Base-by-base conservation (phyloP, 37 sponge, comb jelly and placozoan species). In the Beroe forskalii region DNA sequence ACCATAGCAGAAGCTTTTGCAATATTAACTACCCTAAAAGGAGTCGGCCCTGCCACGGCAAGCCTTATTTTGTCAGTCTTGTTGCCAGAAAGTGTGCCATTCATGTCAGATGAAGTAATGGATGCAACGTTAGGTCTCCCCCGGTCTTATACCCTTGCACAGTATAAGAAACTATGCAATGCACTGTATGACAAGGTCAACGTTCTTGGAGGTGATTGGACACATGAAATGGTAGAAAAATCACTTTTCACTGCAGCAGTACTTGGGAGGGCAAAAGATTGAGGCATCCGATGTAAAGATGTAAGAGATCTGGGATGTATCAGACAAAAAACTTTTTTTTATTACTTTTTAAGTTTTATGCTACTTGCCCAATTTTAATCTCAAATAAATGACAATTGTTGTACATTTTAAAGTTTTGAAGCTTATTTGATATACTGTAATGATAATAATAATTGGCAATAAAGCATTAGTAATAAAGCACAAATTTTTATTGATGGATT, bases 71-170 rank as follows among this genome's bases (percentile, higher is more conserved):
- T 80, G 19, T 80, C 86, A 23, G 31, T 80, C n/a, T 6, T 44
- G 24, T 23, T n/a, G 25, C 86, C 86, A 17, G 27, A 41, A n/a
- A 4, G 42, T 27, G 86, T 80, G 31, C 86, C 86, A 23, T 80
- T 80, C 40, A 80, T 80, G 86, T 80, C 86, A 23, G 86, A 80
- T 44, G 86, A 80, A 43, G 86, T 48, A 33, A 80, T 80, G 86
- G 86, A 80, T 43, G 86, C 86, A 38, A 9, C 31, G 42, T n/a
- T 80, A 22, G 86, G 86, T 28, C 42, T 80, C 12, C 86, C 86
- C 14, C 40, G 86, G 35, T 44, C 27, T 1, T 80, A 80, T 44
- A 80, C 86, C 4, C 0, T 38, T 20, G 1, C 43, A 24, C 43
- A 80, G 20, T 80, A n/a, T 27, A 20, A 41, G 24, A 41, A 42